Evolutionary conservation across 2,797 vertebrate genomes (phyloP).

Genomic region (Delichon dasypus): DNA sequence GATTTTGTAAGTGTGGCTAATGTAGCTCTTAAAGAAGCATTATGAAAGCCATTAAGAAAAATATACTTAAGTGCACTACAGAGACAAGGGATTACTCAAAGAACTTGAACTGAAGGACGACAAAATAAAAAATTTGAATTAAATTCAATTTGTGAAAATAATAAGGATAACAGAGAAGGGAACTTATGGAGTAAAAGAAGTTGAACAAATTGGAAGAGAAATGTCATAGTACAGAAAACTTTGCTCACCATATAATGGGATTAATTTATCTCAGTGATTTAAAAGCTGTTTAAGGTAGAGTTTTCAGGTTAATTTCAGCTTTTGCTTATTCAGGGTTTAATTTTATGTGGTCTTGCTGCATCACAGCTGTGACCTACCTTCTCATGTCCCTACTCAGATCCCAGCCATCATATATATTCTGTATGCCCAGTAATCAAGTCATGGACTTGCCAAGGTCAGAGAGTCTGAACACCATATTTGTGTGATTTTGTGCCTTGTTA

Average conservation of each 20-base stretch:
- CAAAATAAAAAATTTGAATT: slow-evolving; percentile 5
- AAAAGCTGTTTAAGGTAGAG: neutral
- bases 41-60: neutral
- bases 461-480: neutral
- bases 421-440: neutral
- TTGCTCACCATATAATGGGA: neutral
- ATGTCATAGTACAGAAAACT: neutral
- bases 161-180: neutral
- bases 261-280: neutral
- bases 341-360: neutral
- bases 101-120: neutral
- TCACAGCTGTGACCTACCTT: neutral
- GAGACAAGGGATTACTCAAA: neutral
- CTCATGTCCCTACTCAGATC: neutral
- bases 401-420: neutral
- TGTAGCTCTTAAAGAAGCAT: neutral
- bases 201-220: slow-evolving; percentile 2
- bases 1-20: neutral
- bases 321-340: neutral
- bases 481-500: neutral
- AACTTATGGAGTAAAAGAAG: neutral
- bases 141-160: slow-evolving; percentile 28
- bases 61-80: neutral
- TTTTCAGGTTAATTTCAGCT: neutral
- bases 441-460: neutral